Evolutionary conservation across 2,113 vertebrate species (phyloP).

Genomic region (Diphyllodes magnificus): DNA sequence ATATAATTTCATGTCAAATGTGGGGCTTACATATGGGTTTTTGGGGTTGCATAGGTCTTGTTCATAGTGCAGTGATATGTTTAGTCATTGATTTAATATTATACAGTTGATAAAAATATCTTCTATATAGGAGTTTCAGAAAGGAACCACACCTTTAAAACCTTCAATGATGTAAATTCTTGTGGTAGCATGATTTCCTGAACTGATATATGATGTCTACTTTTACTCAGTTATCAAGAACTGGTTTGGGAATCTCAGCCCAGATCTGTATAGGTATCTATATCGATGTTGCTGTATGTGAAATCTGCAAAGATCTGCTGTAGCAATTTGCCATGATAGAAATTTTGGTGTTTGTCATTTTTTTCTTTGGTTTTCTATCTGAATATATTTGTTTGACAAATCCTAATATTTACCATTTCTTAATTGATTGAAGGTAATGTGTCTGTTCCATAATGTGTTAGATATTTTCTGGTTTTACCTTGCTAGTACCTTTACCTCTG

Average conservation of each 20-base stretch:
- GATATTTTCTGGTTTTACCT: neutral
- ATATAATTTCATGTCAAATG: neutral
- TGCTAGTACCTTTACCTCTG: neutral
- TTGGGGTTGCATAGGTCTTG: neutral
- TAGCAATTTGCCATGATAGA: neutral
- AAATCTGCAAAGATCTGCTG: neutral
- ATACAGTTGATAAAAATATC: neutral
- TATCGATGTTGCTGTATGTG: neutral
- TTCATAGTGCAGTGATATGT: neutral
- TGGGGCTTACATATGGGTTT: fast-evolving
- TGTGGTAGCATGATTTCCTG: neutral
- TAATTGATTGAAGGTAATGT: neutral
- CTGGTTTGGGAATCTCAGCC: neutral
- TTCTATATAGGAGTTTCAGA: neutral
- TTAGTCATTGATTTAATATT: neutral
- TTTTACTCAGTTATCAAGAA: neutral
- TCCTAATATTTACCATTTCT: neutral
- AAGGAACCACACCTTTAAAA: neutral
- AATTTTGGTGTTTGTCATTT: neutral
- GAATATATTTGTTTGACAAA: neutral
- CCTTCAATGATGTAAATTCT: neutral
- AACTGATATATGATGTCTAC: neutral
- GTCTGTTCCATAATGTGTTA: neutral
- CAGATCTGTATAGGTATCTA: neutral
- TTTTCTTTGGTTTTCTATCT: neutral